phyloP scores from a whole-genome alignment of 2,888 invertebrate species.

The Eupithecia tripunctaria region DNA sequence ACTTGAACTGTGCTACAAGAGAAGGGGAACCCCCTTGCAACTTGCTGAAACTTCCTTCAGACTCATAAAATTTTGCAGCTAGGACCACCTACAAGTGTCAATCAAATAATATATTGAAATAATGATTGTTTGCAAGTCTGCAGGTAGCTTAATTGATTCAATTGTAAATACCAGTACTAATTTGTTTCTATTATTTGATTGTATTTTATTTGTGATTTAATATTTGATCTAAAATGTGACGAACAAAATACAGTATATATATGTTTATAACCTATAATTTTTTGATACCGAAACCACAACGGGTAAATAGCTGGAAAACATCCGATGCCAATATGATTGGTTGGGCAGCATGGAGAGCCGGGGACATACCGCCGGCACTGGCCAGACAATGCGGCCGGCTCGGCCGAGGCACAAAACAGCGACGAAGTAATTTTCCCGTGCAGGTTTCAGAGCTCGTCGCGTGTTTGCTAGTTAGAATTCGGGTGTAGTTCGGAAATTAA shows the following conservation, averaged over 20 bases:
- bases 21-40: background rate
- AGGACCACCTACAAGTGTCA: too few relatives aligned
- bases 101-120: too few relatives aligned
- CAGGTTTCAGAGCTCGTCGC: constrained; percentile 67
- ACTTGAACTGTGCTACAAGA: constrained; percentile 15
- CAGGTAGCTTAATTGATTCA: too few relatives aligned
- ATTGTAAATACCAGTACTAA: too few relatives aligned
- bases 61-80: background rate
- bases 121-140: too few relatives aligned
- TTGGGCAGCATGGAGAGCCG: constrained; percentile 41
- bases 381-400: constrained; percentile 50
- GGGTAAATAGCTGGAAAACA: constrained; percentile 36
- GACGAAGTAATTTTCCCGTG: constrained; percentile 69
- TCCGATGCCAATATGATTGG: constrained; percentile 45
- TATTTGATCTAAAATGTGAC: background rate
- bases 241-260: background rate
- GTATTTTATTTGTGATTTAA: too few relatives aligned
- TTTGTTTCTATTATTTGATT: too few relatives aligned
- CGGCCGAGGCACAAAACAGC: constrained; percentile 59
- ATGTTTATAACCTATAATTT: constrained; percentile 17
- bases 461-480: constrained; percentile 82
- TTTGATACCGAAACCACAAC: constrained; percentile 25
- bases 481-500: constrained; percentile 83
- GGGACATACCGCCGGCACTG: constrained; percentile 34
- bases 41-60: background rate